Conservation (phyloP, 2,888 invertebrate genomes). For the Orgyia antiqua region DNA sequence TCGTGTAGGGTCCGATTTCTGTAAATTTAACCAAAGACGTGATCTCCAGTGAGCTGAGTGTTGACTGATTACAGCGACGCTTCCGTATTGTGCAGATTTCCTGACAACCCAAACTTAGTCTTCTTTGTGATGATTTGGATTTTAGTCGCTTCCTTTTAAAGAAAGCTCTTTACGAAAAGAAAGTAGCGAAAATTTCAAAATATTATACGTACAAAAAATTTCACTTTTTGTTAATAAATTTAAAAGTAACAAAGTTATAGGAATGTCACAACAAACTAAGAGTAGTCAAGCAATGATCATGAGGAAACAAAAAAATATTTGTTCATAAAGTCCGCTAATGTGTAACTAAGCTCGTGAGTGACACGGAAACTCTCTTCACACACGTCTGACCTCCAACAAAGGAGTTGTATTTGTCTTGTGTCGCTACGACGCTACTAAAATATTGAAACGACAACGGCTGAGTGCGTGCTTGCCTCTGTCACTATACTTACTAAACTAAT, state of each 20-base stretch:
- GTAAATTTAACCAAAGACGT: too few relatives aligned
- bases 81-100: too few relatives aligned
- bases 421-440: constrained; percentile 77
- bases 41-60: too few relatives aligned
- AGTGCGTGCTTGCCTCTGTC: constrained; percentile 57
- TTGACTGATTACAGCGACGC: too few relatives aligned
- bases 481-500: constrained; percentile 38
- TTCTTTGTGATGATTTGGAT: too few relatives aligned
- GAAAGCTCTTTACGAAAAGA: too few relatives aligned
- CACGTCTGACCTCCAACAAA: constrained; percentile 74
- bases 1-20: too few relatives aligned
- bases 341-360: constrained; percentile 64
- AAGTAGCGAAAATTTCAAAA: too few relatives aligned
- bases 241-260: constrained; percentile 8
- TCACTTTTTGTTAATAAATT: too few relatives aligned
- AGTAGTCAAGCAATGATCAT: constrained; percentile 60
- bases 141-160: too few relatives aligned
- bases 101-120: too few relatives aligned
- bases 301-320: constrained; percentile 71
- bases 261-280: constrained; percentile 41
- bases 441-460: constrained; percentile 67
- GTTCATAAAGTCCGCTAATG: constrained; percentile 55
- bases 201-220: too few relatives aligned
- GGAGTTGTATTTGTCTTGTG: constrained; percentile 68
- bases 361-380: constrained; percentile 76